A percentile compares a stretch with the other conserved stretches of the same genome.
Conservation (phyloP, 2,113 vertebrate species). For the Cisticola juncidis region DNA sequence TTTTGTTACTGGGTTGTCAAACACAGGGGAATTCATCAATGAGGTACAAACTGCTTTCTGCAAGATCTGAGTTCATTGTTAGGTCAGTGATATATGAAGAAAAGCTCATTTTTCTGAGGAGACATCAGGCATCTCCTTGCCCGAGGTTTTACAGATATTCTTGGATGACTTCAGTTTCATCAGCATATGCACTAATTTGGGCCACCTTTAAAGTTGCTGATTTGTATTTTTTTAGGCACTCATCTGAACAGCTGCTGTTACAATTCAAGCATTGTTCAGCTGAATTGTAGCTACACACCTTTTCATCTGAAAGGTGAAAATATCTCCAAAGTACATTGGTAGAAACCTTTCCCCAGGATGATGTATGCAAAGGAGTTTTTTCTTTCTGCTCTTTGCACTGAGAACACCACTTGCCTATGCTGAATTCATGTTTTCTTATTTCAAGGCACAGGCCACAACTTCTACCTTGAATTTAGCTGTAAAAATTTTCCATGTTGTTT, state of each 20-base stretch:
- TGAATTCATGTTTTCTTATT: background rate
- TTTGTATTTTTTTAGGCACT: background rate
- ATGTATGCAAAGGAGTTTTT: background rate
- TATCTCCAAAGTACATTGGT: background rate
- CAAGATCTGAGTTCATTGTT: conserved; percentile 29
- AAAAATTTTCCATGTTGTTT: background rate
- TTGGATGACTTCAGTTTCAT: background rate
- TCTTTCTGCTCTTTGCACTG: background rate
- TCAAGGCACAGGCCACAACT: background rate
- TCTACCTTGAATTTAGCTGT: background rate
- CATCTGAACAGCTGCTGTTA: background rate
- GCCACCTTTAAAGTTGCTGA: background rate
- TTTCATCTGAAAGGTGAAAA: background rate
- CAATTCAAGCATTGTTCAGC: background rate
- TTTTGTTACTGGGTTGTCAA: conserved; percentile 9
- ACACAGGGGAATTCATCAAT: background rate
- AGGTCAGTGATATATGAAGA: conserved; percentile 21
- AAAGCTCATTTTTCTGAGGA: conserved; percentile 13
- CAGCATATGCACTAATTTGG: background rate
- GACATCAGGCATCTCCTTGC: background rate
- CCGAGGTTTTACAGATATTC: background rate
- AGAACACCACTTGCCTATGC: background rate
- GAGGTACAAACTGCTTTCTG: background rate
- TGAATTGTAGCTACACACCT: background rate
- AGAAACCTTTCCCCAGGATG: background rate